Evolutionary conservation across 2,797 vertebrate species (phyloP).

Genomic region (Craterocephalus amniculus): DNA sequence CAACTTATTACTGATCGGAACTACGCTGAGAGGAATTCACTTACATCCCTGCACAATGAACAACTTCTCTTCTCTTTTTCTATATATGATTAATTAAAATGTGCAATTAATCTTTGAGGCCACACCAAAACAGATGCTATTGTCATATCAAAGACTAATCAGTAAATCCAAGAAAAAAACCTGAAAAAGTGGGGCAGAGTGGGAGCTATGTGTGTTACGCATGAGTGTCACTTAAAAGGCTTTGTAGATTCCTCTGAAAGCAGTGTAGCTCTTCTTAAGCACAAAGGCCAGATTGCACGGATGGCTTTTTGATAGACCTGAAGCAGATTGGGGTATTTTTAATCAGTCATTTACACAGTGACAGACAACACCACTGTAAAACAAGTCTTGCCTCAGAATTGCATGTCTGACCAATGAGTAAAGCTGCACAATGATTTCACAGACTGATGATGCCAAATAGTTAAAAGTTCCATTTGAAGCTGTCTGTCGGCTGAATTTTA

Average conservation of each 20-base stretch:
- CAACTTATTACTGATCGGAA: not conserved
- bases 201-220: slow-evolving; percentile 9
- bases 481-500: slow-evolving; percentile 9
- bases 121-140: slow-evolving; percentile 14
- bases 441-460: slow-evolving; percentile 3
- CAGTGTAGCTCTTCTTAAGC: slow-evolving; percentile 11
- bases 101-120: slow-evolving; percentile 16
- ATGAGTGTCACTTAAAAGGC: slow-evolving; percentile 21
- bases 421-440: slow-evolving; percentile 43
- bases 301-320: slow-evolving; percentile 29
- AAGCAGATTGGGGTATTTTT: slow-evolving; percentile 29
- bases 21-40: not conserved
- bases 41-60: slow-evolving; percentile 6
- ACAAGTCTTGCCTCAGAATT: not conserved
- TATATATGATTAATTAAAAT: slow-evolving; percentile 21
- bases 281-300: slow-evolving; percentile 17
- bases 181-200: slow-evolving; percentile 9
- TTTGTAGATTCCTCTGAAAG: slow-evolving; percentile 32
- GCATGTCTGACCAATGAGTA: slow-evolving; percentile 7
- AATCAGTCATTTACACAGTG: slow-evolving; percentile 24
- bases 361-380: slow-evolving; percentile 34
- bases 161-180: slow-evolving; percentile 10
- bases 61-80: no score
- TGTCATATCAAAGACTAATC: slow-evolving; percentile 22
- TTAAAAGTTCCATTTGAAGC: slow-evolving; percentile 15